phyloP scores from a whole-genome alignment of 2,888 invertebrate species.

The Vandiemenella viatica region DNA sequence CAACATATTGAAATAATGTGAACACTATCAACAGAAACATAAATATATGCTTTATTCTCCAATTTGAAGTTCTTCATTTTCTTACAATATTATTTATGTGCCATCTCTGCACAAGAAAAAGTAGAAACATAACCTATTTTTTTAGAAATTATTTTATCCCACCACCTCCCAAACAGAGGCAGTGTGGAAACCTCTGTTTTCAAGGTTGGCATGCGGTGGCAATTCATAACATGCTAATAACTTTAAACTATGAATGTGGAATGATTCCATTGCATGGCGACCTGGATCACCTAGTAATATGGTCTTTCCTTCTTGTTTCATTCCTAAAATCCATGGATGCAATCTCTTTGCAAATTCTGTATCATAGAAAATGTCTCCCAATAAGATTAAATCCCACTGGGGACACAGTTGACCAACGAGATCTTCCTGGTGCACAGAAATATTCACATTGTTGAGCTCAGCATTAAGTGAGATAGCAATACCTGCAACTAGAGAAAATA shows the following conservation, averaged over 20 bases:
- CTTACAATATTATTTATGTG: too few species aligned
- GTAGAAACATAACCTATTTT: too few species aligned
- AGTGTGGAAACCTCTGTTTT: not conserved
- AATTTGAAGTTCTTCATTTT: too few species aligned
- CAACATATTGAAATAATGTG: too few species aligned
- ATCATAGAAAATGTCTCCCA: constrained; percentile 58
- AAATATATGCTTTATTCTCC: too few species aligned
- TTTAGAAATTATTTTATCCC: too few species aligned
- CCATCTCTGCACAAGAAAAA: too few species aligned
- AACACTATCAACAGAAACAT: too few species aligned
- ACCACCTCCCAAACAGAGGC: not conserved
- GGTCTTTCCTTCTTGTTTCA: constrained; percentile 27
- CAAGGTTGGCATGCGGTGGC: not conserved
- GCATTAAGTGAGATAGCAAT: constrained; percentile 37
- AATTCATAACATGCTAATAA: not conserved
- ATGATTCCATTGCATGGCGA: constrained; percentile 23
- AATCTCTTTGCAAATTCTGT: constrained; percentile 37
- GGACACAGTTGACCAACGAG: constrained; percentile 29
- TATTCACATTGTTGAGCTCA: constrained; percentile 30
- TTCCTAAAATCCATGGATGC: constrained; percentile 35
- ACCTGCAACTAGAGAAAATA: constrained; percentile 33
- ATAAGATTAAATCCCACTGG: constrained; percentile 40
- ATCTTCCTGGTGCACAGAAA: constrained; percentile 30
- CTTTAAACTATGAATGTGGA: not conserved
- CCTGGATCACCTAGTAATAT: constrained; percentile 45